Percentiles rank a stretch among this genome's conserved stretches.
Evolutionary conservation across 2,797 vertebrate genomes (phyloP).

Genomic region (Allochrocebus solatus): DNA sequence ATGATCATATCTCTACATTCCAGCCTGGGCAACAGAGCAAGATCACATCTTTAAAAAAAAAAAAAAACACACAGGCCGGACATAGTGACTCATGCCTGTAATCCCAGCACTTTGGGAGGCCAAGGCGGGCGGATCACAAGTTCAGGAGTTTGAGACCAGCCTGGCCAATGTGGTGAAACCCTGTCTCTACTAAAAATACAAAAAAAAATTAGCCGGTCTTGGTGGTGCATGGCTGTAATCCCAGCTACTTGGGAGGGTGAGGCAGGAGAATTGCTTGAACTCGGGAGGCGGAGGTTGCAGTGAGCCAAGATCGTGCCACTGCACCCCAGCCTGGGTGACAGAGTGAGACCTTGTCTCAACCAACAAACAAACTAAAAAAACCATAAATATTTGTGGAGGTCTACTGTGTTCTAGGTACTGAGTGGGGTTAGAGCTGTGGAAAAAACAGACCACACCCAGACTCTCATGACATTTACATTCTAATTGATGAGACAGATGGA

Average conservation of each 20-base stretch:
- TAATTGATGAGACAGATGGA: not conserved
- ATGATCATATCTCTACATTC: too few relatives aligned
- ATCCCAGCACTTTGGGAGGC: not conserved
- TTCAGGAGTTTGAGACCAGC: not conserved
- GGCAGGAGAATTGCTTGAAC: not conserved
- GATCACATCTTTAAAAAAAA: too few relatives aligned
- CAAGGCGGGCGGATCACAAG: fast-evolving
- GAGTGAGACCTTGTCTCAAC: not conserved
- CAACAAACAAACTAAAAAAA: not conserved
- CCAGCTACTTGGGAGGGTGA: not conserved
- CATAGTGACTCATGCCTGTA: not conserved
- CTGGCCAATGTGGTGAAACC: too few relatives aligned
- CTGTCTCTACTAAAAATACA: not conserved
- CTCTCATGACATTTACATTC: not conserved
- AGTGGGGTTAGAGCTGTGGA: not conserved
- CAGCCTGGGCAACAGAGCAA: too few relatives aligned
- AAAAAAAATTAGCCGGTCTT: not conserved
- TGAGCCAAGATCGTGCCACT: too few relatives aligned
- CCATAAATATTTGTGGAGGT: not conserved
- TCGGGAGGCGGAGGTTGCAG: too few relatives aligned
- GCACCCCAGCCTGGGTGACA: not conserved
- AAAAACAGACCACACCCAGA: not conserved
- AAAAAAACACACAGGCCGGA: too few relatives aligned
- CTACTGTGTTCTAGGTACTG: not conserved
- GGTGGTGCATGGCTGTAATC: not conserved